phyloP scores from a whole-genome alignment of 2,113 vertebrate genomes.

The Plestiodon gilberti region DNA sequence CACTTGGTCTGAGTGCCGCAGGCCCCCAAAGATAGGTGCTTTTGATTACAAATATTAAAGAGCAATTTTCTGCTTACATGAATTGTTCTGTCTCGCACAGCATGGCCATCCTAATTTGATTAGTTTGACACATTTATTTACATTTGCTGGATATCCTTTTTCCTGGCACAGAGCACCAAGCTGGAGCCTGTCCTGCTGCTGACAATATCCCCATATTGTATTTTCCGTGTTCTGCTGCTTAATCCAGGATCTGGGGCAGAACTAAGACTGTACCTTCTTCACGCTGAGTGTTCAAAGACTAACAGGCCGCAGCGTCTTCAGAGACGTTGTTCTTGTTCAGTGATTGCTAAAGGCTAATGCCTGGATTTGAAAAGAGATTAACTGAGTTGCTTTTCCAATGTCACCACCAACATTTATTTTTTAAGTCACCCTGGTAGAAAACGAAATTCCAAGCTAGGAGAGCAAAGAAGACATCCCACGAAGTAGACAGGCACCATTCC shows the following conservation, averaged over 20 bases:
- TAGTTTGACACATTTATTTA: slow-evolving; percentile 75
- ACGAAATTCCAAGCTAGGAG: slow-evolving; percentile 42
- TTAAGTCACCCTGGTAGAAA: slow-evolving; percentile 5
- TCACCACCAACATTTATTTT: slow-evolving; percentile 36
- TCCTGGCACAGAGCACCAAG: slow-evolving; percentile 62
- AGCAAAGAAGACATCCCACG: slow-evolving; percentile 54
- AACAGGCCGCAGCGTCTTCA: neutral
- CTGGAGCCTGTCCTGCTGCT: slow-evolving; percentile 72
- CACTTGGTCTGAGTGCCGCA: slow-evolving; percentile 41
- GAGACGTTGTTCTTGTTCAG: slow-evolving; percentile 35
- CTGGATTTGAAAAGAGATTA: slow-evolving; percentile 59
- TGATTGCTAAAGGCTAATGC: slow-evolving; percentile 40
- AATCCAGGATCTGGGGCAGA: slow-evolving; percentile 56
- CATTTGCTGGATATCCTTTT: slow-evolving; percentile 62
- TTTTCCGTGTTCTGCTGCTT: slow-evolving; percentile 43
- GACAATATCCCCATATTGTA: slow-evolving; percentile 65
- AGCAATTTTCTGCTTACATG: slow-evolving; percentile 74
- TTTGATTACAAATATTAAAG: slow-evolving; percentile 73
- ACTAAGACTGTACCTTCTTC: slow-evolving; percentile 58
- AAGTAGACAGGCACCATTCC: neutral
- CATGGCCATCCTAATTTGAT: slow-evolving; percentile 75
- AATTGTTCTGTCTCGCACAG: slow-evolving; percentile 72
- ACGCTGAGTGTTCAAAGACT: slow-evolving; percentile 10
- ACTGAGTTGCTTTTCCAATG: slow-evolving; percentile 50
- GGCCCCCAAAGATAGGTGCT: slow-evolving; percentile 60